Evolutionary conservation across 2,113 vertebrate genomes (phyloP).

Genomic region (Sander vitreus): DNA sequence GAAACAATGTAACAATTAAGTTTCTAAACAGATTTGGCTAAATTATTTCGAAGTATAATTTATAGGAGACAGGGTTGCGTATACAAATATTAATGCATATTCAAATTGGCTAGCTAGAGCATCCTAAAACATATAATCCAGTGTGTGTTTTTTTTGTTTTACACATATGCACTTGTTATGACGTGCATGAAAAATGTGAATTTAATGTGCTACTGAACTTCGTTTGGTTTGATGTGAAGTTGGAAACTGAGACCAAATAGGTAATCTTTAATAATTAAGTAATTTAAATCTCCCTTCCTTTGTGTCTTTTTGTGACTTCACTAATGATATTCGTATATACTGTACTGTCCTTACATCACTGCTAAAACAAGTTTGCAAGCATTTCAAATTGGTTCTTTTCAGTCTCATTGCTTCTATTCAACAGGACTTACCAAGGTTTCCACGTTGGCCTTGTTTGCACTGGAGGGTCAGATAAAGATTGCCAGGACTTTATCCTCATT

Average conservation of each 20-base stretch:
- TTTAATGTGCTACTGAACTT: constrained; percentile 2
- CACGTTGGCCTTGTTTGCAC: neutral
- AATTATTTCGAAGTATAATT: too few species aligned
- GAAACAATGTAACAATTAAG: too few species aligned
- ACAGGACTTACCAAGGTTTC: neutral
- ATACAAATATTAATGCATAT: too few species aligned
- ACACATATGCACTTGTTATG: neutral
- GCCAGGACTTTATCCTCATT: neutral
- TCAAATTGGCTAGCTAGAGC: neutral
- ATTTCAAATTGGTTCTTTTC: neutral
- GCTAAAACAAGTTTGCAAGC: neutral
- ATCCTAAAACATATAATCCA: neutral
- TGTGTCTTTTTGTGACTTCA: neutral
- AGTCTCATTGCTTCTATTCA: neutral
- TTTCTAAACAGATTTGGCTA: too few species aligned
- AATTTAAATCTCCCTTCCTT: neutral
- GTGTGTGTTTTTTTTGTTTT: neutral
- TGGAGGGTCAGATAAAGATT: neutral
- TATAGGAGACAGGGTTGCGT: too few species aligned
- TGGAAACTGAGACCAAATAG: constrained; percentile 6
- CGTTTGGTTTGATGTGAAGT: constrained; percentile 23
- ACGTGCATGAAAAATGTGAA: neutral
- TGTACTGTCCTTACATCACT: neutral
- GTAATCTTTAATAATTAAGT: neutral
- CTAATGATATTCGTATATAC: neutral